Base-by-base conservation (phyloP, 2,797 vertebrate genomes). In the Setipinna tenuifilis region DNA sequence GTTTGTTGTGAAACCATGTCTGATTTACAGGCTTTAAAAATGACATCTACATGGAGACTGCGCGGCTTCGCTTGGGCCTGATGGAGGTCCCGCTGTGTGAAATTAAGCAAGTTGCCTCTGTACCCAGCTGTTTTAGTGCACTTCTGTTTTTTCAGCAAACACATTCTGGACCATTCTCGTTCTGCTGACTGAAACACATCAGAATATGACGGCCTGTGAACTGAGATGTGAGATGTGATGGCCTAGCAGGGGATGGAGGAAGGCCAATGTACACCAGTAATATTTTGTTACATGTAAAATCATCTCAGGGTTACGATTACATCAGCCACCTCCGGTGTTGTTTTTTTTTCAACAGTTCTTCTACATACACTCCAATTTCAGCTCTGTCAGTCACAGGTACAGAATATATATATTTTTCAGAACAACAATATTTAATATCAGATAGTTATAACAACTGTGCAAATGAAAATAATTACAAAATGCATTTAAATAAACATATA, bases 81-180 rank as follows among this genome's bases (percentile, higher is more conserved):
- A 78, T 88, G 89, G 81, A 83, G 87, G 11, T 75, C 84, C 25
- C 62, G 86, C 88, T 85, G 87, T 82, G 86, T 21, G 21, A 91
- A 91, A 92, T 92, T 90, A 78, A 78, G 86, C 88, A 83, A 88
- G 89, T 90, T 90, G 89, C 89, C 93, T 90, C 91, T 88, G 88
- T 87, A 85, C 92, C 90, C 90, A 91, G 80, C 81, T 83, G 85
- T 85, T 91, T 94, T 92, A 90, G 93, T 91, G 88, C 83, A 84
- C 89, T 92, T 89, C 88, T 93, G 86, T 93, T 93, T 92, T 93
- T 88, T 89, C 83, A 91, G 88, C 90, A 92, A 92, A 93, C 89
- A 93, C 50, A 35, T 11, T 46, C 31, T 59, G 61, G 62, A 87
- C 85, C 87, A n/a, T n/a, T n/a, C 83, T 31, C 31, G 83, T 85